phyloP scores from a whole-genome alignment of 2,797 vertebrate genomes.

The Acropternis orthonyx region DNA sequence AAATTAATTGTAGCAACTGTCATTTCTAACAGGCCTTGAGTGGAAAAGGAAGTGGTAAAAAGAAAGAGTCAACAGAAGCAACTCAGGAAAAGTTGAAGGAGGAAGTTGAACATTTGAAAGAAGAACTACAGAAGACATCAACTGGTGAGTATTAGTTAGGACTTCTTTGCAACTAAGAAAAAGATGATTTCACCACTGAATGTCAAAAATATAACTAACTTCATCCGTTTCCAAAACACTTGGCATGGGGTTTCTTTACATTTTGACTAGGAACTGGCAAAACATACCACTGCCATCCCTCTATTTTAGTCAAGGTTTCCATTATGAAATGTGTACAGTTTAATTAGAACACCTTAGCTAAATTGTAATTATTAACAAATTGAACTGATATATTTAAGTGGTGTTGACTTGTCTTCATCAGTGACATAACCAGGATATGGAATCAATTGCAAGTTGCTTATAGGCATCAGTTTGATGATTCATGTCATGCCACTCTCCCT shows the following conservation, averaged over 20 bases:
- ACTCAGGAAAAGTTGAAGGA: constrained; percentile 78
- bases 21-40: constrained; percentile 65
- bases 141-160: constrained; percentile 76
- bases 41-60: constrained; percentile 39
- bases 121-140: constrained; percentile 82
- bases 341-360: background rate
- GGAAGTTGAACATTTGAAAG: constrained; percentile 79
- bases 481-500: background rate
- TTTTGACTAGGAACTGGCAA: background rate
- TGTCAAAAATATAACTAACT: background rate
- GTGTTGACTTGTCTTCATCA: background rate
- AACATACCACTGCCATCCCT: background rate
- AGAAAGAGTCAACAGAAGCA: constrained; percentile 17
- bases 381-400: background rate
- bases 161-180: background rate
- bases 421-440: background rate
- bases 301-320: constrained; percentile 41
- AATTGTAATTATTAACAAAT: background rate
- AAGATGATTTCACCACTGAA: background rate
- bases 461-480: background rate
- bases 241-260: background rate
- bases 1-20: constrained; percentile 19
- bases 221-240: background rate
- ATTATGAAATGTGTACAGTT: constrained; percentile 16
- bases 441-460: background rate